Conservation (phyloP, 1,140 invertebrate genomes). For the Drosophila insularis region DNA sequence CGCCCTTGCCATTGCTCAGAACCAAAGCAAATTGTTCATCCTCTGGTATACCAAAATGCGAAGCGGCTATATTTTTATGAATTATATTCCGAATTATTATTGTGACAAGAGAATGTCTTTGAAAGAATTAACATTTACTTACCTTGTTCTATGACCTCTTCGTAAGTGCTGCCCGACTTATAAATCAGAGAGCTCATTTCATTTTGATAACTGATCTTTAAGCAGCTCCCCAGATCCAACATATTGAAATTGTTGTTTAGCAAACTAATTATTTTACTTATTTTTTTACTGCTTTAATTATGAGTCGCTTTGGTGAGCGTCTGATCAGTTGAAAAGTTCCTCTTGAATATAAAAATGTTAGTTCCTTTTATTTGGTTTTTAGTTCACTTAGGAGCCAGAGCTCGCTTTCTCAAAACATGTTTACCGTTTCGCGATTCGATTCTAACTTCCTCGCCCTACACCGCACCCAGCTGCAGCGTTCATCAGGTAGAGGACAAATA, state of each 20-base stretch:
- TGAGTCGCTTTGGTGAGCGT: neutral
- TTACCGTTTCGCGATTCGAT: no score
- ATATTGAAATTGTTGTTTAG: constrained; percentile 19
- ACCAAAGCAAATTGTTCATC: constrained; percentile 44
- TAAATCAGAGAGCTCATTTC: constrained; percentile 46
- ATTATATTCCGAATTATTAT: neutral
- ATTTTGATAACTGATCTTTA: constrained; percentile 63
- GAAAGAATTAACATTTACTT: constrained; percentile 18
- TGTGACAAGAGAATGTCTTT: no score
- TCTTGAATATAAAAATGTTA: constrained; percentile 20
- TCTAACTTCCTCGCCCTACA: neutral
- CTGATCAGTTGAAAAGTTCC: constrained; percentile 27
- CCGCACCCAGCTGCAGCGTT: constrained; percentile 2
- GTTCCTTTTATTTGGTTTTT: no score
- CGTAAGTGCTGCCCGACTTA: constrained; percentile 48
- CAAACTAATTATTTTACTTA: neutral
- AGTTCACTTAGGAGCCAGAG: constrained; percentile 27
- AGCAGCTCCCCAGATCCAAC: constrained; percentile 38
- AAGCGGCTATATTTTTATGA: constrained; percentile 45
- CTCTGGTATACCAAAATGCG: constrained; percentile 52
- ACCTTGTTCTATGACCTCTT: constrained; percentile 61
- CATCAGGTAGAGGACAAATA: neutral
- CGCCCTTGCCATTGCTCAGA: constrained; percentile 64
- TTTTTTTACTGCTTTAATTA: neutral
- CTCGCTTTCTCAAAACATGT: neutral